Evolutionary conservation across 2,113 vertebrate species (phyloP).

Genomic region (Phyllopteryx taeniolatus): DNA sequence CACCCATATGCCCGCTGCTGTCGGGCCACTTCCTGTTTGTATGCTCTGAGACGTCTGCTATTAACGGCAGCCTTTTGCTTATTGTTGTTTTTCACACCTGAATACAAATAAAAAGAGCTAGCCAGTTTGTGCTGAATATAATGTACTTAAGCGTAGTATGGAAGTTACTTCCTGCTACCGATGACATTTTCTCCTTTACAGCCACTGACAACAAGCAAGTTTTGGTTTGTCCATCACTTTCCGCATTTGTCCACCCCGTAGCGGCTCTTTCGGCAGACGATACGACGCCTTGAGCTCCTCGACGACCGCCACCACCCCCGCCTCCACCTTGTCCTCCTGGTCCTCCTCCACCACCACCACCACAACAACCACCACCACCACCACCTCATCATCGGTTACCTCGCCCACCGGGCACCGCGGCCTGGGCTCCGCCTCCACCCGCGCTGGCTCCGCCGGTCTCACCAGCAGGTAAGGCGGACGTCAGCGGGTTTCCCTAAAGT

Average conservation of each 20-base stretch:
- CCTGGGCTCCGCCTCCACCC: conserved; percentile 73
- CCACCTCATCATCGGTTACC: conserved; percentile 91
- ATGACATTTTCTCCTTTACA: no score
- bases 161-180: no score
- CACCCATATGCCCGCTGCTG: conserved; percentile 24
- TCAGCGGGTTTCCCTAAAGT: no score
- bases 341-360: conserved; percentile 32
- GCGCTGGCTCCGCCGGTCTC: conserved; percentile 76
- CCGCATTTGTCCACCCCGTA: conserved; percentile 39
- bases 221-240: background rate
- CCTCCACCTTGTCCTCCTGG: conserved; percentile 62
- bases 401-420: conserved; percentile 88
- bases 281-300: conserved; percentile 88
- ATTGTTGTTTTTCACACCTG: background rate
- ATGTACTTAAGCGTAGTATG: no score
- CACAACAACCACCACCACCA: conserved; percentile 62
- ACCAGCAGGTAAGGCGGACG: conserved; percentile 80
- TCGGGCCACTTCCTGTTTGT: conserved; percentile 22
- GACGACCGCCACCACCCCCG: conserved; percentile 73
- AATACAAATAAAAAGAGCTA: background rate
- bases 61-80: background rate
- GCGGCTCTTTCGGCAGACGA: conserved; percentile 91
- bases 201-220: background rate
- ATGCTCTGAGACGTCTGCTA: background rate
- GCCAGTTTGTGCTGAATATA: no score